Base-by-base conservation (phyloP, 2,113 vertebrate species). In the Hydropotes inermis region DNA sequence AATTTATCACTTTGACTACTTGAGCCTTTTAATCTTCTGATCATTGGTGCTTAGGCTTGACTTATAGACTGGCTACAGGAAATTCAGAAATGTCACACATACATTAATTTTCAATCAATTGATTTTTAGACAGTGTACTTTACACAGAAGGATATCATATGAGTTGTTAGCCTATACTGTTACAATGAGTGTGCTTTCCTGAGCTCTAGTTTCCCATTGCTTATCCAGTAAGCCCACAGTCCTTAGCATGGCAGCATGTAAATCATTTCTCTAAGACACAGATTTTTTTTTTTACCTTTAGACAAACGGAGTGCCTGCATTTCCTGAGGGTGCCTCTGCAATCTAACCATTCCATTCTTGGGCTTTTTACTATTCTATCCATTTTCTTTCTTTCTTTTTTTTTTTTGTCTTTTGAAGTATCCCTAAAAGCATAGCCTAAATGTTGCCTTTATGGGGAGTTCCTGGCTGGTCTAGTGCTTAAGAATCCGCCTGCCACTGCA, bases 101-200 rank as follows among this genome's bases (percentile, higher is more conserved):
- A 54, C 87, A 97, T 96, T 98, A 97, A 87, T 95, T 98, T 98
- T 97, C 95, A 91, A 94, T 97, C 92, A 98, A 93, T 97, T 93
- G 82, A 94, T 91, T 96, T 97, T 97, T 95, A 88, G 88, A 88
- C 61, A 96, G 82, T 96, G 43, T 64, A 58, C 67, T 97, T 94
- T 91, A 81, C 39, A 19, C 28, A 28, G 79, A 88, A 82, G 60
- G 43, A 47, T 84, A 52, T 76, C 45, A 83, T 86, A 88, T 2
- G 45, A 36, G 19, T 84, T 91, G 21, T 87, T 94, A 93, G 55
- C 36, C 43, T 83, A 70, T 88, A 43, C 2, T 36, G 36, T 83
- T 54, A 33, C 28, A 89, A 11, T 70, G 55, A 78, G 57, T 93
- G 6, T 39, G 21, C 50, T 74, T 91, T 50, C 21, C 84, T 76